Percentiles rank a stretch among this genome's conserved stretches.
These are phyloP conservation scores for Lithophane leautieri DNA, from an alignment of 2,888 invertebrate species.

Conservation along the genomic window DNA sequence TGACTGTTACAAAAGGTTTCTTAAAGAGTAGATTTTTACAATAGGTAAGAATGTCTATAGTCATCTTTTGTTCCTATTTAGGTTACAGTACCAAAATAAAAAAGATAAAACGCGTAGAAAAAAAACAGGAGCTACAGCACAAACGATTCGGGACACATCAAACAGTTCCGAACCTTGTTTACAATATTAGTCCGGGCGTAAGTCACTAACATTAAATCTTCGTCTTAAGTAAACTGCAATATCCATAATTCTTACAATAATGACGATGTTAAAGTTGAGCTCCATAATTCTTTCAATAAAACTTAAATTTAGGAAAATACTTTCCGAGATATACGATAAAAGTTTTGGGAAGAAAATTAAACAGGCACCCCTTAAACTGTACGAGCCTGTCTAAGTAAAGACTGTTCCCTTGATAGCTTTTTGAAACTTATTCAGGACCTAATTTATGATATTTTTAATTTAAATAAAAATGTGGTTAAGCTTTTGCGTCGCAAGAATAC, in stretches of 20 bases:
- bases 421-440: conserved; percentile 62
- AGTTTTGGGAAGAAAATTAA: conserved; percentile 68
- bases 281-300: conserved; percentile 67
- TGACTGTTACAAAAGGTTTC: too few relatives aligned
- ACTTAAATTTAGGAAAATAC: conserved; percentile 66
- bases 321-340: conserved; percentile 64
- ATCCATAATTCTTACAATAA: conserved; percentile 60
- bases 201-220: conserved; percentile 19
- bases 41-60: background rate
- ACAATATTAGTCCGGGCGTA: background rate
- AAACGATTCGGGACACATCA: background rate
- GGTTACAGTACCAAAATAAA: background rate
- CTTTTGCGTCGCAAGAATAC: conserved; percentile 20
- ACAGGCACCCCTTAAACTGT: conserved; percentile 63
- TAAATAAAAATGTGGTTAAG: conserved; percentile 56
- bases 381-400: conserved; percentile 63
- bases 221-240: conserved; percentile 32
- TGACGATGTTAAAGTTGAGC: conserved; percentile 55
- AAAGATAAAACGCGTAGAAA: background rate
- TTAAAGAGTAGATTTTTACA: background rate
- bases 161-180: background rate
- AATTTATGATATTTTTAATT: conserved; percentile 68
- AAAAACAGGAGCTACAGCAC: background rate
- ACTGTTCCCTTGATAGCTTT: conserved; percentile 66
- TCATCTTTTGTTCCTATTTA: background rate